These are phyloP conservation scores for Phenganax stokvisi DNA, from an alignment of 92 coral and sea anemone species.

Conservation along the genomic window DNA sequence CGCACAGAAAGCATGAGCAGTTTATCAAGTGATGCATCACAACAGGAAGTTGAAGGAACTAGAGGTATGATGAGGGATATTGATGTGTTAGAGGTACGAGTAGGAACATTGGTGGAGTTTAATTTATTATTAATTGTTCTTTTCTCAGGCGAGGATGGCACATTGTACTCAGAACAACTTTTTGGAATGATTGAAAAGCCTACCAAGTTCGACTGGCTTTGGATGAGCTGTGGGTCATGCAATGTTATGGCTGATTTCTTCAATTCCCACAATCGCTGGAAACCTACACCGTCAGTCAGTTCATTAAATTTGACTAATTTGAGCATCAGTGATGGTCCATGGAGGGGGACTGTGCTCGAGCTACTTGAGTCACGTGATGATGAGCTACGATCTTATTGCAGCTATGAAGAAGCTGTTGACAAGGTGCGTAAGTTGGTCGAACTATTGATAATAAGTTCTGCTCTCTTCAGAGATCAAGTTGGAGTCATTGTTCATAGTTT, in stretches of 20 bases:
- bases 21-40: slow-evolving; percentile 11
- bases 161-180: slow-evolving; percentile 30
- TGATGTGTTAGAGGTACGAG: no score
- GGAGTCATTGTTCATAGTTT: not conserved
- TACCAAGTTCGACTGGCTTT: slow-evolving; percentile 45
- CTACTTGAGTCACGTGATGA: slow-evolving; percentile 64
- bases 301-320: slow-evolving; percentile 63
- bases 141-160: slow-evolving; percentile 17
- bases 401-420: slow-evolving; percentile 33
- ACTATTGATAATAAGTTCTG: not conserved
- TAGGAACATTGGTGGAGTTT: not conserved
- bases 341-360: slow-evolving; percentile 70
- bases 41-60: slow-evolving; percentile 2
- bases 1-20: slow-evolving; percentile 16
- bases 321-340: slow-evolving; percentile 59
- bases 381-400: slow-evolving; percentile 12
- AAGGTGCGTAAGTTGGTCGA: slow-evolving; percentile 12
- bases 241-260: slow-evolving; percentile 68
- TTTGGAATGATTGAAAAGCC: not conserved
- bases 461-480: not conserved
- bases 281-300: slow-evolving; percentile 60
- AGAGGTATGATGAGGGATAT: not conserved
- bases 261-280: slow-evolving; percentile 50
- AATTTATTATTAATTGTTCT: not conserved
- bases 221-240: slow-evolving; percentile 89